phyloP scores from a whole-genome alignment of 2,113 vertebrate genomes.

The Lampris incognitus region DNA sequence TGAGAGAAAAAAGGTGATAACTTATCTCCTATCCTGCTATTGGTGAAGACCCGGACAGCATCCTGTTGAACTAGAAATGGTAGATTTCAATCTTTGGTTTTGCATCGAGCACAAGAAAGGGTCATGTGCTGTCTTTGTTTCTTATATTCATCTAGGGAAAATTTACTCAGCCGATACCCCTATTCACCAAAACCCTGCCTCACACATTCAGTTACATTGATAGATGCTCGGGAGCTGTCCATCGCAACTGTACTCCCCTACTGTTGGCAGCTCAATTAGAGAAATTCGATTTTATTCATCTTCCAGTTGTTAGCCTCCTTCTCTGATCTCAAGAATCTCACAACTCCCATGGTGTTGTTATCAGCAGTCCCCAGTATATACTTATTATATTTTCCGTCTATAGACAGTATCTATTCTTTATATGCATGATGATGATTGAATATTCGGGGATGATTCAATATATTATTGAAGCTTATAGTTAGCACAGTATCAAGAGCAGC shows the following conservation, averaged over 20 bases:
- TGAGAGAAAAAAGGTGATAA: no score
- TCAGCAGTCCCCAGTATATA: constrained; percentile 26
- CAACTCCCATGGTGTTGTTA: no score
- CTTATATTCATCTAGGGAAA: constrained; percentile 23
- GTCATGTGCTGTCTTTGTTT: background rate
- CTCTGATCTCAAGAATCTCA: background rate
- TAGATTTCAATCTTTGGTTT: background rate
- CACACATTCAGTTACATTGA: constrained; percentile 19
- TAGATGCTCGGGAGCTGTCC: constrained; percentile 30
- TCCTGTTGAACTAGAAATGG: background rate
- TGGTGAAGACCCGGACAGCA: background rate
- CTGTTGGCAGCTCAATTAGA: constrained; percentile 59
- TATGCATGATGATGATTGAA: no score
- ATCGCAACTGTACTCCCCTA: constrained; percentile 36
- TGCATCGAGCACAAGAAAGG: background rate
- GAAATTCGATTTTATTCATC: constrained; percentile 62
- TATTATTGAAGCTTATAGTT: constrained; percentile 46
- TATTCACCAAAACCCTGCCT: constrained; percentile 9
- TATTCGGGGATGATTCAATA: no score
- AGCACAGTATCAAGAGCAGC: constrained; percentile 22
- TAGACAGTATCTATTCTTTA: background rate
- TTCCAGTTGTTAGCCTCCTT: constrained; percentile 72
- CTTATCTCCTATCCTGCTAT: no score
- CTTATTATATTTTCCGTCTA: constrained; percentile 3
- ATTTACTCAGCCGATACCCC: background rate